These are phyloP conservation scores for Phaenicophaeus curvirostris DNA, from an alignment of 2,797 vertebrate genomes.

Conservation along the genomic window DNA sequence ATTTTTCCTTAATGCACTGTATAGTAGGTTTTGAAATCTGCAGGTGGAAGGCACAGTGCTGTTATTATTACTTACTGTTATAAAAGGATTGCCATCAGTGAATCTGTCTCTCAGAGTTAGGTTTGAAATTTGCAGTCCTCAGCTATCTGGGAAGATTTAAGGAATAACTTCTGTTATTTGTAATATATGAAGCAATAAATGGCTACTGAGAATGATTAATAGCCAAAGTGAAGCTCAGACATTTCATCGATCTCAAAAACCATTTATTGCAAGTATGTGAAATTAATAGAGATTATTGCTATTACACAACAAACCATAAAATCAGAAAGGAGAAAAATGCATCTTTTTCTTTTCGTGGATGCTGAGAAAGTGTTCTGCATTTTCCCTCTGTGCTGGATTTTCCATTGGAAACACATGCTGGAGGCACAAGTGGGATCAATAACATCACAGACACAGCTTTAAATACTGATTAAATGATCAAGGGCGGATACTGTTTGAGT, in stretches of 20 bases:
- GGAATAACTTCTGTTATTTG: slow-evolving; percentile 39
- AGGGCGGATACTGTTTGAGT: slow-evolving; percentile 29
- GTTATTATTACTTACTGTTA: slow-evolving; percentile 33
- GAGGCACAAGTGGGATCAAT: slow-evolving; percentile 48
- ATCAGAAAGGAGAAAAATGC: slow-evolving; percentile 39
- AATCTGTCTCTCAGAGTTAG: slow-evolving; percentile 33
- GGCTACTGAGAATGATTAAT: slow-evolving; percentile 62
- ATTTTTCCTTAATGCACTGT: slow-evolving; percentile 34
- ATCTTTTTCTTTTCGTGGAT: neutral
- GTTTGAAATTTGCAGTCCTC: slow-evolving; percentile 45
- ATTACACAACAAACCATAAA: slow-evolving; percentile 59
- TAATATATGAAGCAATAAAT: slow-evolving; percentile 60
- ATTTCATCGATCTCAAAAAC: slow-evolving; percentile 46
- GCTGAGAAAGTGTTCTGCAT: neutral
- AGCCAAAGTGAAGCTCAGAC: slow-evolving; percentile 34
- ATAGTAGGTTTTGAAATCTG: neutral
- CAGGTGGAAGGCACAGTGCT: slow-evolving; percentile 6
- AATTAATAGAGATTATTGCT: slow-evolving; percentile 47
- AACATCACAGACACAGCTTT: slow-evolving; percentile 40
- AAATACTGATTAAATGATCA: slow-evolving; percentile 65
- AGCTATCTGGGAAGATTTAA: slow-evolving; percentile 13
- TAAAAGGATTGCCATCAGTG: slow-evolving; percentile 10
- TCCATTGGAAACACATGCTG: slow-evolving; percentile 9
- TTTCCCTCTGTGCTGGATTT: slow-evolving; percentile 22
- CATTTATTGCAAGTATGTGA: slow-evolving; percentile 52